Percentiles rank a stretch among this genome's conserved stretches.
phyloP scores from a whole-genome alignment of 1,140 invertebrate genomes.

The Drosophila gunungcola region DNA sequence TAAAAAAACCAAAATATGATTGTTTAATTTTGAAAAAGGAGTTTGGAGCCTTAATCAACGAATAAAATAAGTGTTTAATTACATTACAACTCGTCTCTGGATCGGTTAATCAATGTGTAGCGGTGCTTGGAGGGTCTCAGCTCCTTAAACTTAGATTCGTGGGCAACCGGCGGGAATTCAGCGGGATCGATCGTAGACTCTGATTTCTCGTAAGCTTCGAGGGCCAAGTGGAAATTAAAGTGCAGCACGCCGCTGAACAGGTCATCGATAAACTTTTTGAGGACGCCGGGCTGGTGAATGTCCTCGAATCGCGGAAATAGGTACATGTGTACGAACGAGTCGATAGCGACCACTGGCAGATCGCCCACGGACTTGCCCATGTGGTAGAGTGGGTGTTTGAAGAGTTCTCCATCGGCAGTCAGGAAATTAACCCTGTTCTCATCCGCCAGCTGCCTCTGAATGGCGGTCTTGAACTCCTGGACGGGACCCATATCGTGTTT shows the following conservation, averaged over 20 bases:
- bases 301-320: constrained; percentile 42
- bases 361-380: constrained; percentile 41
- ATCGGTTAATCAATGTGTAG: constrained; percentile 38
- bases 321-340: constrained; percentile 61
- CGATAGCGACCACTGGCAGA: constrained; percentile 52
- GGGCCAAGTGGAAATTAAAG: background rate
- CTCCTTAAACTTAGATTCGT: constrained; percentile 57
- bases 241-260: constrained; percentile 37
- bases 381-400: constrained; percentile 34
- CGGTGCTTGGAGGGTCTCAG: constrained; percentile 51
- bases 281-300: constrained; percentile 36
- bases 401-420: constrained; percentile 30
- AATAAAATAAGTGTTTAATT: background rate
- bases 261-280: constrained; percentile 38
- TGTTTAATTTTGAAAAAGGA: background rate
- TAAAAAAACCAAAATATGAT: too few species aligned
- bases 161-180: background rate
- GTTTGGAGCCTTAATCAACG: background rate
- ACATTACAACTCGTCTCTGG: constrained; percentile 52
- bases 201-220: background rate
- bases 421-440: constrained; percentile 38
- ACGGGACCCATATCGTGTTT: constrained; percentile 14
- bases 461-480: constrained; percentile 25
- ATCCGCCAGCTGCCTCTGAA: constrained; percentile 10
- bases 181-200: background rate